Evolutionary conservation across 2,113 vertebrate species (phyloP), one percentile per base, ranked within the genome.

Genomic region (Atlantisia rogersi): DNA sequence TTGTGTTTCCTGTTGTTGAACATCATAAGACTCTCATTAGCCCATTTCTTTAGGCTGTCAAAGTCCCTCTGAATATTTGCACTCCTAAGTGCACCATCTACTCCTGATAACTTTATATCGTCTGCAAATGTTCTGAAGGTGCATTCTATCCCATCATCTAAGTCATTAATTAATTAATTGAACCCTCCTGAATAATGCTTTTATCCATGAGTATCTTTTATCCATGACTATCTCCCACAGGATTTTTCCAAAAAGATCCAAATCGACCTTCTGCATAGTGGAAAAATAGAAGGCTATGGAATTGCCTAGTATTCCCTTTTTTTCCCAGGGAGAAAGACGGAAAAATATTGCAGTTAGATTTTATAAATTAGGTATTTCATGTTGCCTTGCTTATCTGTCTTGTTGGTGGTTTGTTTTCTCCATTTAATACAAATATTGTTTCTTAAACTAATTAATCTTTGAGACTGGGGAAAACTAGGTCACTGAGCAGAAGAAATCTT

Each of bases 391-490:
- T 93, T 80, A 76, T 67, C 44, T 92, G 37, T 92, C 59, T 69
- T 87, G 37, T 17, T 92, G 24, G 7, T 53, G 9, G 64, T 74
- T 92, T 94, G 21, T 92, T 94, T 95, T 50, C 50, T 63, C 46
- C 32, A 48, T 83, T 88, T 70, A 86, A 65, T 58, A 83, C 8
- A 93, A 95, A 94, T 88, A 93, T 59, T 94, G 8, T 77, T 94
- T 77, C 86, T 86, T 88, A 82, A 92, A 46, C 44, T 90, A 93
- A 93, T 94, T 96, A 58, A 69, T 83, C 87, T 71, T 90, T 74
- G 55, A 77, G 68, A 52, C 37, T 88, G n/a, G 71, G 68, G 59
- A 94, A 93, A 94, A 92, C 50, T 86, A 90, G 79, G 75, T 90
- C 63, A 92, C 40, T 90, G 42, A 82, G 71, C 71, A 93, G 39